Evolutionary conservation across 2,113 vertebrate species (phyloP), one percentile per base, ranked within the genome.

Genomic region (Anoura caudifer): DNA sequence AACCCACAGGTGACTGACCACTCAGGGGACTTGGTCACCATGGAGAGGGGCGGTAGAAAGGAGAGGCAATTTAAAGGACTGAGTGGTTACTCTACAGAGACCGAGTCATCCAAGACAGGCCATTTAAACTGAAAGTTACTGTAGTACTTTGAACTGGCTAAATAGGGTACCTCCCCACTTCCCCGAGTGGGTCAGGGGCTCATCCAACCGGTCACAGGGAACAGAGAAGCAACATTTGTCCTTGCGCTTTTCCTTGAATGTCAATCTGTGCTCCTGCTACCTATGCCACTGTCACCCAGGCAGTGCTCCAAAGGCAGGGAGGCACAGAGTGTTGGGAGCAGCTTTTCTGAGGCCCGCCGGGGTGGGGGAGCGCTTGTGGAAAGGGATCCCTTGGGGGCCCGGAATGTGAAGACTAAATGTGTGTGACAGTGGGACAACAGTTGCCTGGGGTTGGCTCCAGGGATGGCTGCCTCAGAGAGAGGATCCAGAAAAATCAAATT

Each of bases 401-500:
- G 10, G n/a, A 20, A n/a, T 4, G 24, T 12, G 19, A 26, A 41
- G 36, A 47, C 61, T 33, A 24, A 43, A 24, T 1, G 2, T 11
- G 26, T 24, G 43, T 67, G 16, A 4, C 67, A 47, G 76, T n/a
- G 69, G 36, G 43, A 87, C 52, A n/a, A 31, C 38, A 73, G 4
- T 77, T 45, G 85, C 43, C 16, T 11, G 36, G 38, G 36, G 20
- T 41, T 28, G n/a, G 22, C 50, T 88, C 22, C 24, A 4, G 45
- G 26, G 45, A 6, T 33, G 56, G 33, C 0, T 93, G 82, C 15
- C 38, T 56, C 72, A 28, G 50, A 38, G 86, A 15, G 6, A 24
- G 28, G 56, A 76, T n/a, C 33, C 36, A 96, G 83, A 56, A 59
- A 81, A 85, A 65, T 87, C 45, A 90, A 41, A 79, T 31, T 20